phyloP scores from a whole-genome alignment of 2,797 vertebrate species.

The Lophius americanus region DNA sequence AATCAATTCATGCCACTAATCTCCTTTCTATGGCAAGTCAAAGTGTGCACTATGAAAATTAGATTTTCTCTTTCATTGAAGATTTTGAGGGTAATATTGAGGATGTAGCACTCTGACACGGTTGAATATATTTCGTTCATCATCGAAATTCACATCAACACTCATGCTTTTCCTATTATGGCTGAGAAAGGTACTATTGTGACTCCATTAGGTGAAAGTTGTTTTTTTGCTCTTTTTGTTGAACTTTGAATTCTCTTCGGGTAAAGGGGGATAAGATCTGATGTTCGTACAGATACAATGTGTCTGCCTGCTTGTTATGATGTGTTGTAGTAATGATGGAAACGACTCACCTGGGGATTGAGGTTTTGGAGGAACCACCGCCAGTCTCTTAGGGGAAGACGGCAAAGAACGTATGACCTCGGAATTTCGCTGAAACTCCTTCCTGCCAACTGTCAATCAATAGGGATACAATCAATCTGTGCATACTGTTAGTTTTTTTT shows the following conservation, averaged over 20 bases:
- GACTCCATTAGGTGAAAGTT: background rate
- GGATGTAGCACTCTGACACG: background rate
- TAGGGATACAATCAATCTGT: slow-evolving; percentile 14
- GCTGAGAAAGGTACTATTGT: background rate
- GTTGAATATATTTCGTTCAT: background rate
- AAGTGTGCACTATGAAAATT: background rate
- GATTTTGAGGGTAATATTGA: background rate
- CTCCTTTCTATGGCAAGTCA: background rate
- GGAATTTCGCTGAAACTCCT: slow-evolving; percentile 90
- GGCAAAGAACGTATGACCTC: slow-evolving; percentile 85
- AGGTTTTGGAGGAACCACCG: slow-evolving; percentile 86
- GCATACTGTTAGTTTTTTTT: background rate
- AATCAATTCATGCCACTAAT: background rate
- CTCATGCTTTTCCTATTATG: no score
- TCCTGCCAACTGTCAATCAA: slow-evolving; percentile 85
- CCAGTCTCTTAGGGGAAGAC: slow-evolving; percentile 92
- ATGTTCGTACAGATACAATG: background rate
- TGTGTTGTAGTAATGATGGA: background rate
- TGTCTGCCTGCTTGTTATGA: background rate
- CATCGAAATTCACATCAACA: background rate
- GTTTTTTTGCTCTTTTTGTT: background rate
- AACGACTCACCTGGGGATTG: slow-evolving; percentile 91
- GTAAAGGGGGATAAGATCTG: background rate
- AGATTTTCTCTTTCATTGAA: background rate
- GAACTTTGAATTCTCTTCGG: background rate